phyloP scores from a whole-genome alignment of 1,140 invertebrate genomes.

The Helicoverpa zea region DNA sequence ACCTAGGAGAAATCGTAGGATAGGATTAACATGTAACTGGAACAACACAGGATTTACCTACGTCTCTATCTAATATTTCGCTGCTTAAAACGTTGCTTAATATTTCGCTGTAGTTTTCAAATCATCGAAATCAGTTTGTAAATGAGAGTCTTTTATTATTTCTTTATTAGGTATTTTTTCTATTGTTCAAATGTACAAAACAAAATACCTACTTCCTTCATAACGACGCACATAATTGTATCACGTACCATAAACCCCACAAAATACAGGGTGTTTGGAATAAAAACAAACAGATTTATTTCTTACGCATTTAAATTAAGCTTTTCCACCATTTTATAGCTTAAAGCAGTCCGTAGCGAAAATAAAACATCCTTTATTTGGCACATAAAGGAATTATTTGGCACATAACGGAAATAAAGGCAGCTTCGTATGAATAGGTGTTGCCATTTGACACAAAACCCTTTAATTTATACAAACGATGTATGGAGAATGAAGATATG shows the following conservation, averaged over 20 bases:
- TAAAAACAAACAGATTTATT: conserved; percentile 41
- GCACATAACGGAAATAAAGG: conserved; percentile 34
- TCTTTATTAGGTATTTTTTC: too few relatives aligned
- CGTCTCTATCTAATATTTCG: too few relatives aligned
- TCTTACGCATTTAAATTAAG: conserved; percentile 42
- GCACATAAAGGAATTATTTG: conserved; percentile 34
- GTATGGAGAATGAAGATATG: conserved; percentile 20
- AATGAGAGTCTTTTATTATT: too few relatives aligned
- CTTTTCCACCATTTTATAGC: conserved; percentile 27
- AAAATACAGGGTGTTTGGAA: conserved; percentile 25
- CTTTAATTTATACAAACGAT: conserved; percentile 24
- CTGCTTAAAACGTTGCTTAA: too few relatives aligned
- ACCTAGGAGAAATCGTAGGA: too few relatives aligned
- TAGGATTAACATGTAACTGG: too few relatives aligned
- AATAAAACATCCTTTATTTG: conserved; percentile 35
- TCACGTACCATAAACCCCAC: conserved; percentile 25
- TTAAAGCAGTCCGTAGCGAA: conserved; percentile 29
- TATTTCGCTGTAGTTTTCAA: too few relatives aligned
- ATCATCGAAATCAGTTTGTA: too few relatives aligned
- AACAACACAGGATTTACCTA: too few relatives aligned
- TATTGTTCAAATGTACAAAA: background rate
- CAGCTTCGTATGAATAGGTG: conserved; percentile 21
- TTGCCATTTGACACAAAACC: conserved; percentile 8
- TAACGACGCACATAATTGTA: conserved; percentile 8
- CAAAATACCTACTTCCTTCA: conserved; percentile 14